Evolutionary conservation across 1,140 invertebrate species (phyloP).

Genomic region (Drosophila malerkotliana): DNA sequence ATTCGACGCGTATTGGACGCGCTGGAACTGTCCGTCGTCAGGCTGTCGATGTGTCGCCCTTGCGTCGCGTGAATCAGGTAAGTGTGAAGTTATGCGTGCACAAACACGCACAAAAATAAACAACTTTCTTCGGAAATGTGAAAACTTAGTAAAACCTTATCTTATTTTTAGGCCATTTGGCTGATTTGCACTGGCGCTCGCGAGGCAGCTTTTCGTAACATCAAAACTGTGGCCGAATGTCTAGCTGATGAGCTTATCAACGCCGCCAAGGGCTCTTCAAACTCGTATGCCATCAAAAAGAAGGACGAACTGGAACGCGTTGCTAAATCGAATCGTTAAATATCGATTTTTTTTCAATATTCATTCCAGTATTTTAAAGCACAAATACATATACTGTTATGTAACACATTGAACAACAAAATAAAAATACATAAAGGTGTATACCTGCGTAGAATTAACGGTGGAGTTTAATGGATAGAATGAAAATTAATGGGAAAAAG

Average conservation of each 20-base stretch:
- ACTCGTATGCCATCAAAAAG: conserved; percentile 99
- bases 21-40: conserved; percentile 99
- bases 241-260: conserved; percentile 99
- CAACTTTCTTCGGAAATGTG: too few relatives aligned
- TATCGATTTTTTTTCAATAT: neutral
- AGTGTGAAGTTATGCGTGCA: neutral
- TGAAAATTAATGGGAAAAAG: too few relatives aligned
- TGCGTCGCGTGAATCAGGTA: conserved; percentile 97
- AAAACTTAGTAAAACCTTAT: too few relatives aligned
- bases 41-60: conserved; percentile 99
- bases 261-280: conserved; percentile 99
- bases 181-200: conserved; percentile 98
- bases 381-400: conserved; percentile 31
- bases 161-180: conserved; percentile 92
- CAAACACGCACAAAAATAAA: neutral
- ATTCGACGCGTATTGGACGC: conserved; percentile 99
- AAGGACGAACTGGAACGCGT: conserved; percentile 99
- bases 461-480: neutral
- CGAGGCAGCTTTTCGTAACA: conserved; percentile 99
- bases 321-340: conserved; percentile 99
- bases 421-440: conserved; percentile 29
- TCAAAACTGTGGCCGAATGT: conserved; percentile 99
- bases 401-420: conserved; percentile 10
- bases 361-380: neutral
- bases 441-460: neutral